These are phyloP conservation scores for Cataglyphis cursor DNA, from an alignment of 2,888 invertebrate species.

Conservation along the genomic window DNA sequence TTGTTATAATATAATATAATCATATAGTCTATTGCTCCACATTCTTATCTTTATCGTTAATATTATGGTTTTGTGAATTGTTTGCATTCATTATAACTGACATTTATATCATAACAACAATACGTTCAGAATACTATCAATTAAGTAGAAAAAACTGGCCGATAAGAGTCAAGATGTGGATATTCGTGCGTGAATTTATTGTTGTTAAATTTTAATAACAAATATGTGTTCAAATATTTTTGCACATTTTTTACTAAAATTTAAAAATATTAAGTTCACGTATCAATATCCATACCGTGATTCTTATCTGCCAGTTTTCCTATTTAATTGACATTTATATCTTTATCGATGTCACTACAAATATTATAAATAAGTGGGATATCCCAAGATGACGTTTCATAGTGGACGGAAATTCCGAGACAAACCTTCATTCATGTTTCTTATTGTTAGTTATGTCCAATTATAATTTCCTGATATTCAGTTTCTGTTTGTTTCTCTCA, in stretches of 20 bases:
- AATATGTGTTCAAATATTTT: no score
- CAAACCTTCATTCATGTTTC: background rate
- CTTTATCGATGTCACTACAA: background rate
- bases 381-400: constrained; percentile 18
- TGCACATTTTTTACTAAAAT: no score
- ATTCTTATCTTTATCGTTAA: background rate
- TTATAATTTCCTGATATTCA: background rate
- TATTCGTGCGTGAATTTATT: no score
- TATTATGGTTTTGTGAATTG: background rate
- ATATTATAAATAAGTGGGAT: background rate
- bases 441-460: background rate
- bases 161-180: no score
- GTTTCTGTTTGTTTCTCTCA: background rate
- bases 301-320: no score
- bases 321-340: background rate
- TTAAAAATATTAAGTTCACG: no score
- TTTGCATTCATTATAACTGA: constrained; percentile 3
- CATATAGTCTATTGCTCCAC: background rate
- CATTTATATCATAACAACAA: background rate
- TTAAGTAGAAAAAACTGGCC: no score
- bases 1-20: constrained; percentile 9
- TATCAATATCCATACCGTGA: no score
- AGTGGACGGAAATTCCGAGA: constrained; percentile 10
- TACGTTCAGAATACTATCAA: no score
- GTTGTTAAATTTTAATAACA: no score